Base-by-base conservation (phyloP, 2,113 vertebrate genomes). In the Nymphicus hollandicus region DNA sequence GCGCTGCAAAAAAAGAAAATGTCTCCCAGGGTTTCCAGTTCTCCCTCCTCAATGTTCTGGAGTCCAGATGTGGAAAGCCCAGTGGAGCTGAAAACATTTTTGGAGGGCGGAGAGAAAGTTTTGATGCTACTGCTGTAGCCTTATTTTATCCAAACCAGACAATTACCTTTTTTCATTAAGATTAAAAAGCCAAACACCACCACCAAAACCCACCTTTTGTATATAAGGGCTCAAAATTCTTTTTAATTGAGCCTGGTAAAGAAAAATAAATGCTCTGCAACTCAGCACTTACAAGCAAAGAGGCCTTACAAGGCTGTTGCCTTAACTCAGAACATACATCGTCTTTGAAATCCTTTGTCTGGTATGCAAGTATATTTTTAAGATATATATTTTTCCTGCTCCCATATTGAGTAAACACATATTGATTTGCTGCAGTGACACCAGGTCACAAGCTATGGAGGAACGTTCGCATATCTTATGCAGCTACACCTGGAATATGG, bases 11-110 rank as follows among this genome's bases (percentile, higher is more conserved):
- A 93, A 87, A 87, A 89, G 64, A 96, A 96, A 93, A 94, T 46
- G 68, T 93, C 88, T 95, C 91, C 93, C 88, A 93, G 93, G 94
- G 88, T 88, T 94, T 95, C 85, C 86, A 93, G 64, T 71, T 93
- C 89, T 93, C 64, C 76, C 86, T 29, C 49, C 31, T 82, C 84
- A 64, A 69, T 80, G 89, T 93, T 97, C 97, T 97, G 97, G 93
- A 97, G 84, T 81, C 96, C 97, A 97, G 95, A 97, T 97, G 96
- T 96, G 81, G 69, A 91, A 93, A 94, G 65, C 74, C 64, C 71
- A 91, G 78, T 77, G 61, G 35, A 93, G 70, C 35, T 72, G 23
- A 91, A 96, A 93, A 79, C 71, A 70, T 49, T 89, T 91, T 93
- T 78, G 65, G 60, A 94, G 60, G 63, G 76, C 68, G 43, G 52